A percentile compares a stretch with the other conserved stretches of the same genome.
These are phyloP conservation scores for Ctenoplectra terminalis DNA, from an alignment of 1,140 invertebrate genomes.

Conservation along the genomic window DNA sequence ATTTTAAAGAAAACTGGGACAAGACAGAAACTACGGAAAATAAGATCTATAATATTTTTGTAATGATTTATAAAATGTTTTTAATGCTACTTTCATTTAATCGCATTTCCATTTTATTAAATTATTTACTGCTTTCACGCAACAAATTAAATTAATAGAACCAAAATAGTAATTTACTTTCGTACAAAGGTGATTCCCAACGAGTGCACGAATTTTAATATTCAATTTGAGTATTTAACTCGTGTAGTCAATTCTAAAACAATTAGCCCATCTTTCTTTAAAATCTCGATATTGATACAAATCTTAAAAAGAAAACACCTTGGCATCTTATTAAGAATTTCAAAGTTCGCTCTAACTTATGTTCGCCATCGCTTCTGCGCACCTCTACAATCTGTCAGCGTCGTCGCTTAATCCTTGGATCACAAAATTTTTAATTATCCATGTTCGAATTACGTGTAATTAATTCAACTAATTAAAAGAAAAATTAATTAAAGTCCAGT, in stretches of 20 bases:
- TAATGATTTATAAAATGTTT: background rate
- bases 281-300: background rate
- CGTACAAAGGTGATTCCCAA: too few relatives aligned
- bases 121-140: too few relatives aligned
- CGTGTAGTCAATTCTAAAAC: too few relatives aligned
- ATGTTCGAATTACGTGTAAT: background rate
- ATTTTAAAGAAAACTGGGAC: background rate
- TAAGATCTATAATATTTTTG: background rate
- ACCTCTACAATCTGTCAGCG: background rate
- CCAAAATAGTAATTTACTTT: too few relatives aligned
- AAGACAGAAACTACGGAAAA: background rate
- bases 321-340: background rate
- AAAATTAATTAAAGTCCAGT: too few relatives aligned
- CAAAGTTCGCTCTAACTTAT: background rate
- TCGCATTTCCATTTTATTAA: background rate
- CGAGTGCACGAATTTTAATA: too few relatives aligned
- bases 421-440: background rate
- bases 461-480: background rate
- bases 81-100: background rate
- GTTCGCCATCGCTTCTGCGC: background rate
- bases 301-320: background rate
- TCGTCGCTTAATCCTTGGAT: background rate
- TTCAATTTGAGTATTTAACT: too few relatives aligned
- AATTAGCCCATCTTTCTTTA: constrained; percentile 12
- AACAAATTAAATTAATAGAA: too few relatives aligned